phyloP scores from a whole-genome alignment of 2,113 vertebrate species.

The Kobus ellipsiprymnus region DNA sequence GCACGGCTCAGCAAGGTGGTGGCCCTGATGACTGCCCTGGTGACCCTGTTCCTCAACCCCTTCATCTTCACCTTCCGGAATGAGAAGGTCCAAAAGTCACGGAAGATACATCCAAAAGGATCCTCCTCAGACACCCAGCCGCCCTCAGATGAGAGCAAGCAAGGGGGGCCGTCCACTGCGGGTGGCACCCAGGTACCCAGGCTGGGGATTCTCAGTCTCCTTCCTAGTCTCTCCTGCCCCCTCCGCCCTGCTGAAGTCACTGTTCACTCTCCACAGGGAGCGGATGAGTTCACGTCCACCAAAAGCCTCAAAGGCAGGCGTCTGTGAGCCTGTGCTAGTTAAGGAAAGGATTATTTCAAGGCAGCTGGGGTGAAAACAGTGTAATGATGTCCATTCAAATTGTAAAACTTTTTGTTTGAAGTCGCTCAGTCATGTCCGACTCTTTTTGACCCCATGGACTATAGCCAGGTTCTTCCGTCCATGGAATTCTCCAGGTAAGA shows the following conservation, averaged over 20 bases:
- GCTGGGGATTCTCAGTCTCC: background rate
- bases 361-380: background rate
- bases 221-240: background rate
- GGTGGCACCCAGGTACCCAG: background rate
- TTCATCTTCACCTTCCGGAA: constrained; percentile 62
- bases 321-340: background rate
- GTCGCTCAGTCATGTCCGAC: fast-evolving
- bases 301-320: background rate
- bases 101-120: background rate
- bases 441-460: background rate
- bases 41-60: constrained; percentile 51
- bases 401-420: background rate
- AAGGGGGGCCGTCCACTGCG: fast-evolving
- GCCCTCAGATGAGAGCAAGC: background rate
- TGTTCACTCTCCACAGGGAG: background rate
- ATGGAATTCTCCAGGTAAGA: background rate
- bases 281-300: fast-evolving
- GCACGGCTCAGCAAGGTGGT: constrained; percentile 40
- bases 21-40: constrained; percentile 47
- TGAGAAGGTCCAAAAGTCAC: constrained; percentile 49
- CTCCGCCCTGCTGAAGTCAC: background rate
- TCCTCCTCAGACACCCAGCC: background rate
- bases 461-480: background rate
- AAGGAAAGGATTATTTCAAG: background rate
- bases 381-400: background rate